Evolutionary conservation across 2,113 vertebrate genomes (phyloP).

Genomic region (cattle (Bos taurus)): ARS-UCD2.0 NC_037340.1:1202001-1202500

Average conservation of each 20-base stretch:
- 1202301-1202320: neutral
- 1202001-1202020: slow-evolving; percentile 19
- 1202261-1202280: neutral
- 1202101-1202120: slow-evolving; percentile 26
- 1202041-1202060: slow-evolving; percentile 29
- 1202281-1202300: neutral
- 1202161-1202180: neutral
- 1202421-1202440: neutral
- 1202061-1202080: slow-evolving; percentile 42
- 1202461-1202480: neutral
- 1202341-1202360: neutral
- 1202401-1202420: neutral
- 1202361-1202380: slow-evolving; percentile 13
- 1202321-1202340: neutral
- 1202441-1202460: neutral
- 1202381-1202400: neutral
- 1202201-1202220: neutral
- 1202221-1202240: neutral
- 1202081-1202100: slow-evolving; percentile 38
- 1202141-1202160: slow-evolving; percentile 32
- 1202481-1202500: neutral
- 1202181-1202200: slow-evolving; percentile 41
- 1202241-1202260: neutral
- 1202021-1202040: slow-evolving; percentile 41
- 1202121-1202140: slow-evolving; percentile 25